Evolutionary conservation across 2,113 vertebrate genomes (phyloP).

Genomic region (Trachemys scripta): DNA sequence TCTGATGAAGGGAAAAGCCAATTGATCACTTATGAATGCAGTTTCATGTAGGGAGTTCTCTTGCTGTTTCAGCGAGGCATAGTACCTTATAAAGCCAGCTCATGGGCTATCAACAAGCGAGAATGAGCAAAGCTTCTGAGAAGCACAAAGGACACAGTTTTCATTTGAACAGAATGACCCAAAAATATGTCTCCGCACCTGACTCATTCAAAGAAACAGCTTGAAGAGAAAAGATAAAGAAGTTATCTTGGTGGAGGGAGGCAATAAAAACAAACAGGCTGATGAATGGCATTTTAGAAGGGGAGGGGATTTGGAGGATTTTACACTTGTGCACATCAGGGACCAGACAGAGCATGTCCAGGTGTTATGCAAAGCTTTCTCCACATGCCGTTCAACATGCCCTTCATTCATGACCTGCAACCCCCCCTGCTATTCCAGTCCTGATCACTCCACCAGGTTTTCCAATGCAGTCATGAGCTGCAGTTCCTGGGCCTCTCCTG

Average conservation of each 20-base stretch:
- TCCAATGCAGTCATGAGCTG: neutral
- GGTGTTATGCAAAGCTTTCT: neutral
- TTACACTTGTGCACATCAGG: accelerated
- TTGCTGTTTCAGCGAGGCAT: neutral
- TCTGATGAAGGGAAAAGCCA: neutral
- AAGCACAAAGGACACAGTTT: neutral
- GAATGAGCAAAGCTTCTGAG: neutral
- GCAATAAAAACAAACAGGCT: neutral
- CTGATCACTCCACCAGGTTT: neutral
- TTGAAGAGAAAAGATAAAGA: neutral
- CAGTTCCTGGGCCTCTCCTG: neutral
- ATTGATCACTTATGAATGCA: neutral
- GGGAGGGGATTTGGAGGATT: neutral
- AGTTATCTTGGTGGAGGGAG: neutral
- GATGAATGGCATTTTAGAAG: neutral
- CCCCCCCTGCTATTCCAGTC: neutral
- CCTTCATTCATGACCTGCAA: neutral
- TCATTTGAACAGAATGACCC: accelerated
- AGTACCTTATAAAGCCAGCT: neutral
- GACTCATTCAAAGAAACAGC: neutral
- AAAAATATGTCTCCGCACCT: accelerated
- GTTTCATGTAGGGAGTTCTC: neutral
- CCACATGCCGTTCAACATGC: neutral
- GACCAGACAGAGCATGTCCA: neutral
- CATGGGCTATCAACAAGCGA: neutral